Conservation (phyloP, 2,888 invertebrate species). For the Melolontha melolontha region DNA sequence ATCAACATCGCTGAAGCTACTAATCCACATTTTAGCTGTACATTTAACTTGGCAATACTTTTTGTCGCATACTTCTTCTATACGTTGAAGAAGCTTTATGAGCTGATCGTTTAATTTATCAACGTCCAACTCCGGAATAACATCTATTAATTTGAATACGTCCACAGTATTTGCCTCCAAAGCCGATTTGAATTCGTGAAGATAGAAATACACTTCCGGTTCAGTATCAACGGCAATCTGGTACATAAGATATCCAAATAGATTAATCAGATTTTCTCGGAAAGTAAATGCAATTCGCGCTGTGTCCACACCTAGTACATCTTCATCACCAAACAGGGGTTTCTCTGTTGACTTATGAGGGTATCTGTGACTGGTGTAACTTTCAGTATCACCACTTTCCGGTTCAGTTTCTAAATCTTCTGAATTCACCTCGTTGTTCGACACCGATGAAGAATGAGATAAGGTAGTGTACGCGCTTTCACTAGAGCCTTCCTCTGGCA, state of each 20-base stretch:
- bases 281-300: not conserved
- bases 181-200: conserved; percentile 1
- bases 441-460: too few relatives aligned
- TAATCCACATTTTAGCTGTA: not conserved
- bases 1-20: not conserved
- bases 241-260: conserved; percentile 19
- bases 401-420: too few relatives aligned
- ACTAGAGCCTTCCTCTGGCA: too few relatives aligned
- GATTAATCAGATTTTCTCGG: conserved; percentile 13
- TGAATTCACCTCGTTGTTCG: too few relatives aligned
- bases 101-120: not conserved
- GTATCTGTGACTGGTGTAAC: too few relatives aligned
- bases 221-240: conserved; percentile 5
- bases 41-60: conserved; percentile 10
- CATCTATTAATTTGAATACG: conserved; percentile 1
- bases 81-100: not conserved
- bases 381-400: too few relatives aligned
- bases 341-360: too few relatives aligned
- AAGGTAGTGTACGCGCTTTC: too few relatives aligned
- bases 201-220: conserved; percentile 2
- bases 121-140: too few relatives aligned
- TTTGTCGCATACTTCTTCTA: not conserved
- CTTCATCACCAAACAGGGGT: not conserved
- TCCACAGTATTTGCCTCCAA: conserved; percentile 3
- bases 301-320: not conserved